Evolutionary conservation across 1,140 invertebrate genomes (phyloP).

Genomic region (Ptiloglossa arizonensis): DNA sequence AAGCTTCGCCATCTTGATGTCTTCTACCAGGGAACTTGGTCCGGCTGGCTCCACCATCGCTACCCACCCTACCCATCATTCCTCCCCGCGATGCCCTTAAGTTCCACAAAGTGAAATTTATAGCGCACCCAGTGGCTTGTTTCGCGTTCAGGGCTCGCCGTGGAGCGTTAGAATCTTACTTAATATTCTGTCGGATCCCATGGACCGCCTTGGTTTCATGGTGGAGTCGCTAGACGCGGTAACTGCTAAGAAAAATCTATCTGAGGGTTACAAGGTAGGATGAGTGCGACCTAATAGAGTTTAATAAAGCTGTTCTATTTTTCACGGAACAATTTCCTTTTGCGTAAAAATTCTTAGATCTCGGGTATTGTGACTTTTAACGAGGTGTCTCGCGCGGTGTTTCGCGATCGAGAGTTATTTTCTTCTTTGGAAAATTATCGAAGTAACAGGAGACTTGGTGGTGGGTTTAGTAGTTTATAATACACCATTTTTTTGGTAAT

Average conservation of each 20-base stretch:
- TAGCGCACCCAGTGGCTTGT: constrained; percentile 69
- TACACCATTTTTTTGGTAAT: too few relatives aligned
- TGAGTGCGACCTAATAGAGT: too few relatives aligned
- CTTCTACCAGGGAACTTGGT: constrained; percentile 26
- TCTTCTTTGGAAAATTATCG: too few relatives aligned
- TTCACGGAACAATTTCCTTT: too few relatives aligned
- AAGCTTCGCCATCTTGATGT: constrained; percentile 8
- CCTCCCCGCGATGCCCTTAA: constrained; percentile 57
- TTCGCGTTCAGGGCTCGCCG: constrained; percentile 49
- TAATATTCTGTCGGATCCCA: constrained; percentile 74
- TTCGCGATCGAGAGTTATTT: too few relatives aligned
- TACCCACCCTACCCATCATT: constrained; percentile 38
- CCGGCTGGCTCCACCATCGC: constrained; percentile 39
- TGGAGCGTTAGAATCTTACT: constrained; percentile 67
- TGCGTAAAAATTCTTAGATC: too few relatives aligned
- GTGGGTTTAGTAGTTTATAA: too few relatives aligned
- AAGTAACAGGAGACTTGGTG: too few relatives aligned
- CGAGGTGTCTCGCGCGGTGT: too few relatives aligned
- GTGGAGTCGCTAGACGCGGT: constrained; percentile 12
- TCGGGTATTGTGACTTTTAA: too few relatives aligned
- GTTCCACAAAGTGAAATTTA: constrained; percentile 79
- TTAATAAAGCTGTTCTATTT: too few relatives aligned
- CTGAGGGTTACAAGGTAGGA: too few relatives aligned
- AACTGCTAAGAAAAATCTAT: neutral
- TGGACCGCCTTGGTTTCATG: constrained; percentile 61